A percentile compares a stretch with the other conserved stretches of the same genome.
Evolutionary conservation across 2,113 vertebrate genomes (phyloP).

Genomic region (Cyanoderma ruficeps): DNA sequence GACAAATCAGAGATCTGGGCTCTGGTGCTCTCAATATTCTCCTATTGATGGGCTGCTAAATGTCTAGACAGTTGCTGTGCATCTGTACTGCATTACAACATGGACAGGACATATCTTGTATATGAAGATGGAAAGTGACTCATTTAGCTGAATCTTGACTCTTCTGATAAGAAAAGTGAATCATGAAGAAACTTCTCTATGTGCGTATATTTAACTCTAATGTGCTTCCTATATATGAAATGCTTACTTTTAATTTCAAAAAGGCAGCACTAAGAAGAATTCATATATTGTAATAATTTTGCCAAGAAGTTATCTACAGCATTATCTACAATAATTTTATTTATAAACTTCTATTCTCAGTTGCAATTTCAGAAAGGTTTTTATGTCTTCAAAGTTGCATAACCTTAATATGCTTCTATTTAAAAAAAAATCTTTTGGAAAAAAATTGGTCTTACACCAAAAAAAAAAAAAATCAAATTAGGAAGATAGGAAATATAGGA

Average conservation of each 20-base stretch:
- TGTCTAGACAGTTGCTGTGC: neutral
- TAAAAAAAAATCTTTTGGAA: neutral
- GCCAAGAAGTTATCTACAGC: neutral
- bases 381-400: neutral
- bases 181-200: neutral
- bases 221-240: neutral
- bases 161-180: neutral
- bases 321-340: neutral
- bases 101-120: neutral
- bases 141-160: neutral
- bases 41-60: slow-evolving; percentile 1
- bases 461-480: neutral
- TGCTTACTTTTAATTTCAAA: neutral
- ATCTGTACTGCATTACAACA: neutral
- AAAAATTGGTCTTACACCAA: neutral
- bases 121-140: neutral
- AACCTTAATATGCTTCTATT: neutral
- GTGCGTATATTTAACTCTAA: neutral
- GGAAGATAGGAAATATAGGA: neutral
- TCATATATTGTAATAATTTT: neutral
- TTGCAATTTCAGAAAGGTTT: neutral
- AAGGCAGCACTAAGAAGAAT: neutral
- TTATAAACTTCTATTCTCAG: neutral
- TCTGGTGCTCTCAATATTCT: neutral
- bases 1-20: slow-evolving; percentile 30